phyloP scores from a whole-genome alignment of 2,113 vertebrate species.

The Archocentrus centrarchus region DNA sequence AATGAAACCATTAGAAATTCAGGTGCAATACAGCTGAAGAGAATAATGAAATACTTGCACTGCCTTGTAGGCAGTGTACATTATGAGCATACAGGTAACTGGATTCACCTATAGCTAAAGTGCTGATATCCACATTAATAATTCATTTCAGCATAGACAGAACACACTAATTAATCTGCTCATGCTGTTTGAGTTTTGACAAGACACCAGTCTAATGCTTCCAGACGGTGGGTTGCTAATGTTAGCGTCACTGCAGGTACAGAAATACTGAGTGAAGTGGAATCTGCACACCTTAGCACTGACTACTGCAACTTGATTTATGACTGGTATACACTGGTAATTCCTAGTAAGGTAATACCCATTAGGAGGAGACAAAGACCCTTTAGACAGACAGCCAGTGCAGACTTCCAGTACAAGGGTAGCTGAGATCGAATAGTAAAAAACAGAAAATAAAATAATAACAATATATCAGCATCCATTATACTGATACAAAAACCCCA shows the following conservation, averaged over 20 bases:
- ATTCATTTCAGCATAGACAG: background rate
- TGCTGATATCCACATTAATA: conserved; percentile 3
- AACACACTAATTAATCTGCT: background rate
- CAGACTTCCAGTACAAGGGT: too few relatives aligned
- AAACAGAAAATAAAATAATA: too few relatives aligned
- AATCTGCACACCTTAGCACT: background rate
- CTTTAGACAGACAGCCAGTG: too few relatives aligned
- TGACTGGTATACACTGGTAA: background rate
- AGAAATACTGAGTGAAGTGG: background rate
- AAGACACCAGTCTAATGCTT: background rate
- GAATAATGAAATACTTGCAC: conserved; percentile 4
- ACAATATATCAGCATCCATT: background rate
- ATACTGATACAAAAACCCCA: background rate
- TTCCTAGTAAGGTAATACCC: too few relatives aligned
- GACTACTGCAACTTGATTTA: background rate
- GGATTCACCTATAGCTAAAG: background rate
- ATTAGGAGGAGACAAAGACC: too few relatives aligned
- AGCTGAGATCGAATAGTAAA: too few relatives aligned
- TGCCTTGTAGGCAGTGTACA: background rate
- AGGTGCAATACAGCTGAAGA: background rate
- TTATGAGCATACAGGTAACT: background rate
- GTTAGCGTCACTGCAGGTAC: background rate
- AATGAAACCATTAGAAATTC: background rate
- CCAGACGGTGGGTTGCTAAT: background rate
- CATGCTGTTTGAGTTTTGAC: conserved; percentile 15